A percentile compares a stretch with the other conserved stretches of the same genome.
phyloP scores from a whole-genome alignment of 1,140 invertebrate species.

The Protaetia brevitarsis region DNA sequence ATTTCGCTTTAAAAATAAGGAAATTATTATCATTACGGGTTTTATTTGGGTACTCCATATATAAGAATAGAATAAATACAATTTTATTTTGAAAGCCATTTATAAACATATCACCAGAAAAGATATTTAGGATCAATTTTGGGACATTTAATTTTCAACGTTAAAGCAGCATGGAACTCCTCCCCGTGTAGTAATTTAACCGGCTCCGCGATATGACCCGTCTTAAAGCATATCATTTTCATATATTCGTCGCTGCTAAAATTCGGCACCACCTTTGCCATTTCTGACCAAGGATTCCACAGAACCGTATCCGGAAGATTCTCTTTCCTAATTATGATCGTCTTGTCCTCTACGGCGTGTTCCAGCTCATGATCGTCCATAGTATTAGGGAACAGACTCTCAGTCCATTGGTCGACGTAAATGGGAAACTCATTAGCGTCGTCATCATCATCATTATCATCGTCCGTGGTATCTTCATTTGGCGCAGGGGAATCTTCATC shows the following conservation, averaged over 20 bases:
- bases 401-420: neutral
- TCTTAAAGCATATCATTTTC: neutral
- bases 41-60: no score
- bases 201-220: neutral
- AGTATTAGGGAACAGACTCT: neutral
- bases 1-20: no score
- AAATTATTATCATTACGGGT: no score
- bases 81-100: no score
- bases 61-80: no score
- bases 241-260: neutral
- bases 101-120: neutral
- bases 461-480: neutral
- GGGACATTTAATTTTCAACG: neutral
- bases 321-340: neutral
- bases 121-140: neutral
- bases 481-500: neutral
- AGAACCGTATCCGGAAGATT: neutral
- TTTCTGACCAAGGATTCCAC: constrained; percentile 1
- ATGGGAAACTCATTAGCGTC: neutral
- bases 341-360: neutral
- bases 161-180: neutral
- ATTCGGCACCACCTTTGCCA: neutral
- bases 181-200: neutral
- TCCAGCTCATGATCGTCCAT: neutral
- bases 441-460: no score